Evolutionary conservation across 2,888 invertebrate genomes (phyloP).

Genomic region (Meiosimyza decipiens): DNA sequence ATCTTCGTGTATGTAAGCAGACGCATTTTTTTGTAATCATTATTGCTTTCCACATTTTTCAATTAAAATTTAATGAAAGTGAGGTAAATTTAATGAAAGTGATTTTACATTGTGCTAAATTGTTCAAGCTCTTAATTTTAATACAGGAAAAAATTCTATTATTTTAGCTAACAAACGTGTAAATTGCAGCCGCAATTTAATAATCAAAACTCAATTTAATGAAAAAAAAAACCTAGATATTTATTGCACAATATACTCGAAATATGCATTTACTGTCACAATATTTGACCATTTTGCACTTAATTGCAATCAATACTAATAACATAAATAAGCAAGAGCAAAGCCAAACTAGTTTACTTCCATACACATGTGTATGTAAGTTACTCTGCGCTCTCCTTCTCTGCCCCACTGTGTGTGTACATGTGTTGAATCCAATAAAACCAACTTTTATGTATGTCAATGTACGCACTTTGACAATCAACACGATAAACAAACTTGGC

Average conservation of each 20-base stretch:
- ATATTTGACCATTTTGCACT: no score
- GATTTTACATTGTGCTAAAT: background rate
- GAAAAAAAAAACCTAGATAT: no score
- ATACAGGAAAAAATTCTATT: no score
- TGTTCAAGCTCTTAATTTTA: background rate
- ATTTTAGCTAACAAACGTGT: no score
- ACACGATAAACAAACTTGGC: background rate
- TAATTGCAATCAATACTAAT: no score
- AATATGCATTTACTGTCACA: no score
- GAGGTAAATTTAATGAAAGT: no score
- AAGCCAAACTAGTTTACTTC: background rate
- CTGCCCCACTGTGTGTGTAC: background rate
- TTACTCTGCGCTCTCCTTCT: no score
- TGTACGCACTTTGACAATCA: slow-evolving; percentile 19
- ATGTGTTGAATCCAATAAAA: background rate
- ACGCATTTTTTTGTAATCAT: background rate
- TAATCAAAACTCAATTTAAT: no score
- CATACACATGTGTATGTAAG: no score
- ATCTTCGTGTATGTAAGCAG: background rate
- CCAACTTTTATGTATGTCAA: slow-evolving; percentile 10
- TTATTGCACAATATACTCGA: no score
- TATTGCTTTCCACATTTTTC: background rate
- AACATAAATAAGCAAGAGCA: background rate
- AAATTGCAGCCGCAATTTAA: no score
- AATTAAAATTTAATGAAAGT: background rate